Conservation (phyloP, 23 tunicate species). For the Halocynthia roretzi region DNA sequence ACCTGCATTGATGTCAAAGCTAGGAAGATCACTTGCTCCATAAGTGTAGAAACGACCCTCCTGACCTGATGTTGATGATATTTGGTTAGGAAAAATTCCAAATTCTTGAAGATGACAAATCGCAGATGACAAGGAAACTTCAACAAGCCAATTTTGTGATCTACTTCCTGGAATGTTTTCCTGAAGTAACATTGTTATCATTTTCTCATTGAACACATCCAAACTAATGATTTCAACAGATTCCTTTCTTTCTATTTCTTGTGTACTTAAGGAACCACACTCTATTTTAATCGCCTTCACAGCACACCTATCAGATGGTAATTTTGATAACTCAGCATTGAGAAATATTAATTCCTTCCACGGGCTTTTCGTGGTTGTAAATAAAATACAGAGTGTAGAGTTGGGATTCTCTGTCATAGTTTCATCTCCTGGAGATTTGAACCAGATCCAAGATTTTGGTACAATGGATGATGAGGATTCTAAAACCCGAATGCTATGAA, state of each 20-base stretch:
- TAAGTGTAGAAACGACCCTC: too few relatives aligned
- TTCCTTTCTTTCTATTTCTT: too few relatives aligned
- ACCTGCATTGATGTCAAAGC: too few relatives aligned
- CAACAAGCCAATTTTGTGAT: conserved; percentile 1
- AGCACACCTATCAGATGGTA: not conserved
- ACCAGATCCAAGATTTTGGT: not conserved
- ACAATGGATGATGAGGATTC: not conserved
- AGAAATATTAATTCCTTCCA: too few relatives aligned
- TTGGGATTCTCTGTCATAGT: not conserved
- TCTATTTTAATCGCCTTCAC: not conserved
- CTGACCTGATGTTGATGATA: too few relatives aligned
- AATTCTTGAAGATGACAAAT: not conserved
- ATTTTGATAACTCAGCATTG: too few relatives aligned
- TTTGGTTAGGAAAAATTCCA: not conserved
- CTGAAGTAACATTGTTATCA: conserved; percentile 3
- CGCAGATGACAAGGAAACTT: not conserved
- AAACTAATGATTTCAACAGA: not conserved
- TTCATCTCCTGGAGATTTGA: not conserved
- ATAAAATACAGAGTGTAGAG: not conserved
- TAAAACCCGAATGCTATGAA: not conserved
- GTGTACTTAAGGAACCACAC: too few relatives aligned
- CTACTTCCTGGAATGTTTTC: not conserved
- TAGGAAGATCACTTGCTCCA: too few relatives aligned
- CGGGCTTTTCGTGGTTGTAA: too few relatives aligned
- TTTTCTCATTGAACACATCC: not conserved